These are phyloP conservation scores for Melanargia galathea DNA, from an alignment of 2,888 invertebrate genomes.

Conservation along the genomic window DNA sequence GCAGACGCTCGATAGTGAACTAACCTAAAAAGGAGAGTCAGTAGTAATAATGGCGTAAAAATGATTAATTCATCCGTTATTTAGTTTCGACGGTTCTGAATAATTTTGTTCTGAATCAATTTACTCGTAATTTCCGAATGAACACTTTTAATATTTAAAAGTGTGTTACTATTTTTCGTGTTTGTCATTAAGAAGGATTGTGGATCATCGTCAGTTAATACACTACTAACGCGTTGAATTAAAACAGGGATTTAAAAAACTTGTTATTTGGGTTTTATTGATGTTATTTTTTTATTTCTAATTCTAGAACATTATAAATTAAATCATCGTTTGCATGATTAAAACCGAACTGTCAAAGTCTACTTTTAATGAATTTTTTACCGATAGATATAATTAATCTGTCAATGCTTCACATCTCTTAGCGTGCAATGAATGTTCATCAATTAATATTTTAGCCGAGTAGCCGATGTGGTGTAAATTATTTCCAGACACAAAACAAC, in stretches of 20 bases:
- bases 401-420: too few species aligned
- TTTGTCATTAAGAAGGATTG: not conserved
- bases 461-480: too few species aligned
- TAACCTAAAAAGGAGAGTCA: not conserved
- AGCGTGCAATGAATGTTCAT: too few species aligned
- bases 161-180: conserved; percentile 1
- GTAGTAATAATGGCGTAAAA: not conserved
- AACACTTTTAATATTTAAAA: not conserved
- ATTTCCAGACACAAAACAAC: not conserved
- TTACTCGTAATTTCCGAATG: conserved; percentile 5
- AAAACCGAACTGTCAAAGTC: too few species aligned
- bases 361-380: too few species aligned
- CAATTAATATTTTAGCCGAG: too few species aligned
- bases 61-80: conserved; percentile 9
- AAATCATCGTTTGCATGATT: too few species aligned
- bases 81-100: not conserved
- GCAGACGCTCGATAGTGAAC: conserved; percentile 1
- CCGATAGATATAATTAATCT: too few species aligned
- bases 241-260: not conserved
- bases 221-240: not conserved
- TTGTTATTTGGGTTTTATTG: too few species aligned
- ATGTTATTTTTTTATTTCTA: too few species aligned
- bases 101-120: not conserved
- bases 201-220: conserved; percentile 11
- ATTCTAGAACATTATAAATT: too few species aligned